These are phyloP conservation scores for Caerostris extrusa DNA, from an alignment of 1,140 invertebrate genomes.

Conservation along the genomic window DNA sequence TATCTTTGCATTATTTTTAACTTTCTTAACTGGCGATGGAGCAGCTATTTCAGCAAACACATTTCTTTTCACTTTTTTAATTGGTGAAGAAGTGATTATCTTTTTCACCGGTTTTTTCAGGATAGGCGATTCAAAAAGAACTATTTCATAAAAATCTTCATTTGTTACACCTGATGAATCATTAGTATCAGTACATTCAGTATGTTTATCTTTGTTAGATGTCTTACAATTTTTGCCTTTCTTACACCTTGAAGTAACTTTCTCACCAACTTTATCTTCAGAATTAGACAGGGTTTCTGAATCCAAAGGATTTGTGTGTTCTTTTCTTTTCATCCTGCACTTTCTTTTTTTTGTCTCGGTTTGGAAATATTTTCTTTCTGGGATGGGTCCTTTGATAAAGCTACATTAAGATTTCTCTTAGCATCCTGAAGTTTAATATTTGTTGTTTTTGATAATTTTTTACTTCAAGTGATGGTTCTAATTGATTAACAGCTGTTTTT, in stretches of 20 bases:
- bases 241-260: background rate
- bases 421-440: background rate
- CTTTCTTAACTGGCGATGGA: background rate
- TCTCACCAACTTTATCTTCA: no score
- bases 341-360: background rate
- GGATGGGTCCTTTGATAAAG: background rate
- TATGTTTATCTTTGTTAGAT: background rate
- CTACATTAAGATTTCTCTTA: background rate
- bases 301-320: no score
- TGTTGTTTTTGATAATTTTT: no score
- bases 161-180: background rate
- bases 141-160: background rate
- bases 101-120: background rate
- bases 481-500: background rate
- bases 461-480: no score
- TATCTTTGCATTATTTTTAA: background rate
- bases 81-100: background rate
- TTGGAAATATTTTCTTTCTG: background rate
- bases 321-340: no score
- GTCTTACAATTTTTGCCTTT: background rate
- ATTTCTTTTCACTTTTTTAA: background rate
- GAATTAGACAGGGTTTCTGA: no score
- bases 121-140: conserved; percentile 21
- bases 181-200: background rate
- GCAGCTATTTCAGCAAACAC: background rate